Evolutionary conservation across 2,888 invertebrate genomes (phyloP).

Genomic region (Ceratothoa steindachneri): DNA sequence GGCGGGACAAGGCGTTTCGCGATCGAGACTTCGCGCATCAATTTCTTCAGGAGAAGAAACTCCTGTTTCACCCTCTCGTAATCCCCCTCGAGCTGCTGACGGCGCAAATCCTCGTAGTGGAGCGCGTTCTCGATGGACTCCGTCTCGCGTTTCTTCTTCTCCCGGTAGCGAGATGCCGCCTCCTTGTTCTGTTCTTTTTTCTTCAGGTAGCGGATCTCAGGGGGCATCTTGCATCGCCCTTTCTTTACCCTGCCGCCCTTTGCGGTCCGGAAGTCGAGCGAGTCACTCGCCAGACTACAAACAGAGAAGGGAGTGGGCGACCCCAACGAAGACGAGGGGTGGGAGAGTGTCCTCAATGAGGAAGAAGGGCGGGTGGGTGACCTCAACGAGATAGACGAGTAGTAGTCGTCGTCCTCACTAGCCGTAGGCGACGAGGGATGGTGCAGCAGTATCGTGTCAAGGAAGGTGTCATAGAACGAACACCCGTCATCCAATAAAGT

Average conservation of each 20-base stretch:
- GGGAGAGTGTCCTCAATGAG: background rate
- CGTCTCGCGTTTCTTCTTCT: slow-evolving; percentile 42
- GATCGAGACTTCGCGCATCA: slow-evolving; percentile 29
- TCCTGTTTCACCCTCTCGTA: slow-evolving; percentile 29
- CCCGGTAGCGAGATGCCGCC: slow-evolving; percentile 37
- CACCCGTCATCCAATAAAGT: too few species aligned
- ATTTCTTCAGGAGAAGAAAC: slow-evolving; percentile 30
- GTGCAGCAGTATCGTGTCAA: too few species aligned
- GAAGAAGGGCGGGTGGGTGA: background rate
- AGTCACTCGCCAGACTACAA: too few species aligned
- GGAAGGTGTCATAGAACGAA: too few species aligned
- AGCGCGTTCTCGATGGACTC: slow-evolving; percentile 21
- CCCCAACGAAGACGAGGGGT: background rate
- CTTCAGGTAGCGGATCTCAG: slow-evolving; percentile 1
- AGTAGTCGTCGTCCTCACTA: too few species aligned
- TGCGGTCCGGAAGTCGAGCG: background rate
- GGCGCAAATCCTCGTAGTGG: slow-evolving; percentile 26
- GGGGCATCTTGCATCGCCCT: background rate
- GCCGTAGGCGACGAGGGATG: too few species aligned
- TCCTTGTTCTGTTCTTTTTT: slow-evolving; percentile 47
- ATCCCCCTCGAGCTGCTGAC: slow-evolving; percentile 19
- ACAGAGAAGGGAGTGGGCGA: background rate
- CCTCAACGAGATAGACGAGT: background rate
- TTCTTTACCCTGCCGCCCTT: background rate
- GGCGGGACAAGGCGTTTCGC: background rate